Conservation (phyloP, 1,140 invertebrate genomes). For the Ladona fulva region DNA sequence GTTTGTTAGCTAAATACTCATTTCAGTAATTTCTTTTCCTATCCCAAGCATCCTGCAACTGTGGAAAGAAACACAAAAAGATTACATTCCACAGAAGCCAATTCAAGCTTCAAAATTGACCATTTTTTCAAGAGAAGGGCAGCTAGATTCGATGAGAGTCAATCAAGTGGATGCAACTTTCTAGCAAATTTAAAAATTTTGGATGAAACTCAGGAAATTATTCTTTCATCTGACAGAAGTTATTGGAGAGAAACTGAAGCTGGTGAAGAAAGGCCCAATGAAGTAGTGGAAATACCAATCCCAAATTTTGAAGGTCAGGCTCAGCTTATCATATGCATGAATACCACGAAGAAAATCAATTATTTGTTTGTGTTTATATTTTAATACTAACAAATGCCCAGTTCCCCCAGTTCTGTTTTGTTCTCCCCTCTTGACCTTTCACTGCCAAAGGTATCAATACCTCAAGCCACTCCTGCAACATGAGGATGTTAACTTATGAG, state of each 20-base stretch:
- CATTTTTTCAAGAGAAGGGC: constrained; percentile 40
- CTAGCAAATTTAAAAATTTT: constrained; percentile 34
- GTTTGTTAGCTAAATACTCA: too few relatives aligned
- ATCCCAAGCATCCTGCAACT: constrained; percentile 28
- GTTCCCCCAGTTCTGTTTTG: constrained; percentile 32
- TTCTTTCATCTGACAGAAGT: constrained; percentile 29
- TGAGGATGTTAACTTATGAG: too few relatives aligned
- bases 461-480: too few relatives aligned
- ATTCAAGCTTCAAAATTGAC: constrained; percentile 36
- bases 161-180: constrained; percentile 35
- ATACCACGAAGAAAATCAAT: too few relatives aligned
- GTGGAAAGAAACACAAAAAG: constrained; percentile 38
- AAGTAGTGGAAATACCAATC: background rate
- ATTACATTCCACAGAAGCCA: constrained; percentile 33
- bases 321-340: too few relatives aligned
- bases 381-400: constrained; percentile 27
- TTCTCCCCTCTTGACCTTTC: too few relatives aligned
- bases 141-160: constrained; percentile 40
- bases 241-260: constrained; percentile 24
- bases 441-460: too few relatives aligned
- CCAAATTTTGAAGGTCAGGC: background rate
- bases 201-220: constrained; percentile 32
- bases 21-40: too few relatives aligned
- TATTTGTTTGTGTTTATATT: too few relatives aligned
- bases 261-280: constrained; percentile 14